These are phyloP conservation scores for Neolamprologus sp. DNA, from an alignment of 2,113 vertebrate genomes.

Conservation along the genomic window DNA sequence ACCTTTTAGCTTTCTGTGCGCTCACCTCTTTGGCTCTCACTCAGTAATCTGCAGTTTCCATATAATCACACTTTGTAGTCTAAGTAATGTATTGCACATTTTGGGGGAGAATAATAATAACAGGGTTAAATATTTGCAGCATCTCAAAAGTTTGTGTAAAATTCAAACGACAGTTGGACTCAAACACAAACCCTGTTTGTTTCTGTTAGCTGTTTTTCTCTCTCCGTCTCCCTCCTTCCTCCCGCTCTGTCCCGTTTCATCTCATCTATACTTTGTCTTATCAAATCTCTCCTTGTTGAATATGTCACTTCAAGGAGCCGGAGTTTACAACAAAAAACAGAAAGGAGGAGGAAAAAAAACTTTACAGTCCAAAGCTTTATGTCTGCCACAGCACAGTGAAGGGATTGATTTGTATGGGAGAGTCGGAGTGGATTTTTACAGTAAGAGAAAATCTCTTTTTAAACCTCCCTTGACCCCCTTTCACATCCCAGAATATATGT, in stretches of 20 bases:
- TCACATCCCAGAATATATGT: neutral
- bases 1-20: neutral
- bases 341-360: accelerated
- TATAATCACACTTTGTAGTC: neutral
- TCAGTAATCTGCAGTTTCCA: neutral
- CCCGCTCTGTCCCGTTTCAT: neutral
- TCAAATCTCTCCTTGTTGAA: neutral
- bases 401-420: conserved; percentile 40
- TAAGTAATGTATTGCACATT: neutral
- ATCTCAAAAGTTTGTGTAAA: neutral
- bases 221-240: neutral
- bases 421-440: conserved; percentile 12
- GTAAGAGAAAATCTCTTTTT: conserved; percentile 37
- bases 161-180: neutral
- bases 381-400: neutral
- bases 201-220: neutral
- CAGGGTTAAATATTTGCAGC: neutral
- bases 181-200: neutral
- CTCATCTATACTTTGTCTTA: neutral
- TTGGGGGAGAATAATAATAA: neutral
- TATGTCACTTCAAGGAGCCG: neutral
- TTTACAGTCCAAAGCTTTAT: neutral
- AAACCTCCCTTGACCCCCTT: conserved; percentile 41
- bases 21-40: neutral
- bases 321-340: neutral